Evolutionary conservation across 2,797 vertebrate species (phyloP).

Genomic region (Fistularia commersonii): DNA sequence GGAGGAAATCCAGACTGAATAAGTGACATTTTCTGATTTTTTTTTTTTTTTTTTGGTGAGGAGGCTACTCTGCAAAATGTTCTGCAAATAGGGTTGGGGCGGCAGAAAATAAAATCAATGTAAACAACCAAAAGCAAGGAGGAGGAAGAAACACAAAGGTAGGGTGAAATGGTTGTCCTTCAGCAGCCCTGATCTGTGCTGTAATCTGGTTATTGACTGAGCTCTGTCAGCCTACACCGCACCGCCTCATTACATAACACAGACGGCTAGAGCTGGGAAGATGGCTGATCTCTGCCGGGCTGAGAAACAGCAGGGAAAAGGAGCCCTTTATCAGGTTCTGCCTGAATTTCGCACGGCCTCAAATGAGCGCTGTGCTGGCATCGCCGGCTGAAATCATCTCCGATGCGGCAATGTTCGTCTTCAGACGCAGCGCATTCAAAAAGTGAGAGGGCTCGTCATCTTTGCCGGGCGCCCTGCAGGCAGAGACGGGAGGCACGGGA

Average conservation of each 20-base stretch:
- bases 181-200: slow-evolving; percentile 42
- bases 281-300: slow-evolving; percentile 26
- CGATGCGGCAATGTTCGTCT: not conserved
- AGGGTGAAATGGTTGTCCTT: slow-evolving; percentile 45
- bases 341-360: slow-evolving; percentile 8
- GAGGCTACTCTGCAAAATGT: slow-evolving; percentile 1
- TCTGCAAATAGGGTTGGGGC: slow-evolving; percentile 12
- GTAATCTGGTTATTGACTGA: slow-evolving; percentile 63
- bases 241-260: slow-evolving; percentile 53
- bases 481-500: not conserved
- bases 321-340: slow-evolving; percentile 11
- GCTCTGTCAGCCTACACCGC: slow-evolving; percentile 46
- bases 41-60: not conserved
- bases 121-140: not conserved
- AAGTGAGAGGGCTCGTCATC: not conserved
- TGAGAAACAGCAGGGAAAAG: slow-evolving; percentile 16
- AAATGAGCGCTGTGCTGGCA: slow-evolving; percentile 6
- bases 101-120: too few relatives aligned
- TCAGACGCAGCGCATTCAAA: slow-evolving; percentile 1
- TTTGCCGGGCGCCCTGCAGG: not conserved
- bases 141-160: slow-evolving; percentile 45
- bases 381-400: not conserved
- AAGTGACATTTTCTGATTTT: too few relatives aligned
- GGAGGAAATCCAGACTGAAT: too few relatives aligned
- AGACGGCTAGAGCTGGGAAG: slow-evolving; percentile 39